These are phyloP conservation scores for Serrognathus titanus DNA, from an alignment of 2,888 invertebrate genomes.

Conservation along the genomic window DNA sequence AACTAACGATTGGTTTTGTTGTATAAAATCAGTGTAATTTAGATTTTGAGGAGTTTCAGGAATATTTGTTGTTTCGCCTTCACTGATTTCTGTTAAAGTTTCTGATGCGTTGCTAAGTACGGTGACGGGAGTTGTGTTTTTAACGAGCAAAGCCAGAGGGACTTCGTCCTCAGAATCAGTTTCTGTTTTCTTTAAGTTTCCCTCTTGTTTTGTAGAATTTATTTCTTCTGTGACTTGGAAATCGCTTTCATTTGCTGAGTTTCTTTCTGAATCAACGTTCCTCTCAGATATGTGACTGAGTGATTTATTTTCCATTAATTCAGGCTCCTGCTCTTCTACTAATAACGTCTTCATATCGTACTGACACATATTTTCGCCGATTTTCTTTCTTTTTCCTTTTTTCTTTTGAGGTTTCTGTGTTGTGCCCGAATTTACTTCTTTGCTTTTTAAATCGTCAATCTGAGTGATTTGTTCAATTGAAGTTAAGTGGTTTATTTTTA, in stretches of 20 bases:
- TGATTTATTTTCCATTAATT: conserved; percentile 32
- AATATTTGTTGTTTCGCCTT: too few relatives aligned
- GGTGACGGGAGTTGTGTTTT: not conserved
- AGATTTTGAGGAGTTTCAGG: too few relatives aligned
- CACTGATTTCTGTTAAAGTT: too few relatives aligned
- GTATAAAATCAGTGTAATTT: too few relatives aligned
- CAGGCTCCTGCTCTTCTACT: conserved; percentile 30
- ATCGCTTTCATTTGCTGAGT: not conserved
- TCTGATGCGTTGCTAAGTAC: too few relatives aligned
- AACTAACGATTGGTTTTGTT: too few relatives aligned
- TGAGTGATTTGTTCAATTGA: too few relatives aligned
- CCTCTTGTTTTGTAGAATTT: not conserved
- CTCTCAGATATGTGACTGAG: conserved; percentile 7
- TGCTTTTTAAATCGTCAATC: too few relatives aligned
- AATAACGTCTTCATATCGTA: conserved; percentile 14
- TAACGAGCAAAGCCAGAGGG: conserved; percentile 24
- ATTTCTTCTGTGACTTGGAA: not conserved
- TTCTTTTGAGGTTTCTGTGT: not conserved
- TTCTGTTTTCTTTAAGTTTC: conserved; percentile 1
- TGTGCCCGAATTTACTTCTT: too few relatives aligned
- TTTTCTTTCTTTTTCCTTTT: conserved; percentile 3
- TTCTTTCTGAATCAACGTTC: not conserved
- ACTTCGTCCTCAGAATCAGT: conserved; percentile 35
- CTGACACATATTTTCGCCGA: not conserved
- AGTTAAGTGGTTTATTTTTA: too few relatives aligned